A percentile compares a stretch with the other conserved stretches of the same genome.
Evolutionary conservation across 2,113 vertebrate species (phyloP).

Genomic region (Myrmecobius fasciatus): DNA sequence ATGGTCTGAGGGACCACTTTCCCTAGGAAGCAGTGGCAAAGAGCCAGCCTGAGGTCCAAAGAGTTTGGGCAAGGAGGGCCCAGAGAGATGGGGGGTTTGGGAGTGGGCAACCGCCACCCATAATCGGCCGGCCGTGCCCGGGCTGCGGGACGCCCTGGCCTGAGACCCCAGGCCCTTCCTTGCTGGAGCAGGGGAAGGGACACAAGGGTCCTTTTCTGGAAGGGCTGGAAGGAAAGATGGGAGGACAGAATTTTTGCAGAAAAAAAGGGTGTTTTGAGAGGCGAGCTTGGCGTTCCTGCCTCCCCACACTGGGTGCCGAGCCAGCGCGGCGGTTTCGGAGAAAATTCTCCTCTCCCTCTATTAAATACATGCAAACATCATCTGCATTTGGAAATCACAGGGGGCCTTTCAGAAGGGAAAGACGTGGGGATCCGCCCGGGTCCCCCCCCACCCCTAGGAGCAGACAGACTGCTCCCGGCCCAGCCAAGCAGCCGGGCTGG

Average conservation of each 20-base stretch:
- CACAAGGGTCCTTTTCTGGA: constrained; percentile 2
- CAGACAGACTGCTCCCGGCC: background rate
- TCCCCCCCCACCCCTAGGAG: background rate
- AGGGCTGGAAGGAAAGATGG: constrained; percentile 32
- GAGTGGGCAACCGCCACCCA: background rate
- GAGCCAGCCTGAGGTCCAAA: background rate
- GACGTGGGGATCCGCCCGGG: background rate
- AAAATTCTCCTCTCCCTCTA: constrained; percentile 37
- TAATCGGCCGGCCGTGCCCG: no score
- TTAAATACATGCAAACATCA: constrained; percentile 10
- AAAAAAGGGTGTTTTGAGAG: constrained; percentile 44
- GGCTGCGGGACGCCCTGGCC: no score
- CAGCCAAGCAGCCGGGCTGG: background rate
- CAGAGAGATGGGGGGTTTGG: background rate
- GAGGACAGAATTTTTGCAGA: constrained; percentile 50
- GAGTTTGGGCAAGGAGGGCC: background rate
- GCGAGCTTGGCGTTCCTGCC: constrained; percentile 38
- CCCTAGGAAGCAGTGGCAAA: background rate
- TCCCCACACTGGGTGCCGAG: constrained; percentile 47
- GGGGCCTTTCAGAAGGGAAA: background rate
- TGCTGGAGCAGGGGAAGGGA: background rate
- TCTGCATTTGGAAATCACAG: background rate
- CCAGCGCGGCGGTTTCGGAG: constrained; percentile 53
- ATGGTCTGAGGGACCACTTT: no score
- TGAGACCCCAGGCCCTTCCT: background rate